Conservation (phyloP, 2,888 invertebrate species). For the Anarsia innoxiella region DNA sequence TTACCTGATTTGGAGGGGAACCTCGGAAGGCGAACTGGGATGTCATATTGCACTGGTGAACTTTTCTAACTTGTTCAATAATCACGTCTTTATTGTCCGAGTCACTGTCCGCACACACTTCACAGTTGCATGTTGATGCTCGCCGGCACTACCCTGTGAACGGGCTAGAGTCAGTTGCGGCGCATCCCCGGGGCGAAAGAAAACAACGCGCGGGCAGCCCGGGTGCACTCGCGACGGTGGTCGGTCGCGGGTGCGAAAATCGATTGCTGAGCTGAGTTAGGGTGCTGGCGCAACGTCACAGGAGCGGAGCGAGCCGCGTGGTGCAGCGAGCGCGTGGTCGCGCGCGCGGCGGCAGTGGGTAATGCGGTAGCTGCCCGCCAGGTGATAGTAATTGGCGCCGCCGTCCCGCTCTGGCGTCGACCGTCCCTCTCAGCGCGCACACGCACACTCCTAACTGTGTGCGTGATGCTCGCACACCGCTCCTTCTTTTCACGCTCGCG, state of each 20-base stretch:
- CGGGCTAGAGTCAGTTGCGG: constrained; percentile 27
- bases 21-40: constrained; percentile 73
- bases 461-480: constrained; percentile 61
- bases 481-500: constrained; percentile 74
- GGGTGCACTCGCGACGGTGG: constrained; percentile 45
- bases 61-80: constrained; percentile 41
- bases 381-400: constrained; percentile 78
- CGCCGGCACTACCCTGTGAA: constrained; percentile 33
- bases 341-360: constrained; percentile 76
- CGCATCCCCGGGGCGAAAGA: constrained; percentile 33
- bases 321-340: constrained; percentile 75
- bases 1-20: constrained; percentile 71
- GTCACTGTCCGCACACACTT: constrained; percentile 68
- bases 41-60: constrained; percentile 62
- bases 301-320: constrained; percentile 57
- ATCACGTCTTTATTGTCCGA: constrained; percentile 45
- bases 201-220: constrained; percentile 14
- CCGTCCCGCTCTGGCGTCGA: constrained; percentile 68
- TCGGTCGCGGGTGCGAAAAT: constrained; percentile 47
- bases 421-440: constrained; percentile 72
- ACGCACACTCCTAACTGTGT: constrained; percentile 55
- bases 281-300: constrained; percentile 41
- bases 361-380: constrained; percentile 79
- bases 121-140: constrained; percentile 61
- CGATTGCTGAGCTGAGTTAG: constrained; percentile 52